Evolutionary conservation across 2,888 invertebrate genomes (phyloP).

Genomic region (Boloria selene): DNA sequence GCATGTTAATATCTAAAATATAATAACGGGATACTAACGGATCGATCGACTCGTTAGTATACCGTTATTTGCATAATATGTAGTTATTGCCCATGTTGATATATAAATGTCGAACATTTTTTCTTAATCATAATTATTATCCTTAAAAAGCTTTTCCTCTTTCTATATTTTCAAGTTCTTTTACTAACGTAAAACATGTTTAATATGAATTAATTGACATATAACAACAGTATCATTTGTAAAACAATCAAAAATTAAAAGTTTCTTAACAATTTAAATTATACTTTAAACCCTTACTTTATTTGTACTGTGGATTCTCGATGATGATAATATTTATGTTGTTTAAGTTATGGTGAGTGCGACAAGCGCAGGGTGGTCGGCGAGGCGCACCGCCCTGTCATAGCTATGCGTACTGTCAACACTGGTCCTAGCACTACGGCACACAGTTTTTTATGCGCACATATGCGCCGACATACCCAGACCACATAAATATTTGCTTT

Average conservation of each 20-base stretch:
- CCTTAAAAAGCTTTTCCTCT: too few relatives aligned
- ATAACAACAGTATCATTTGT: too few relatives aligned
- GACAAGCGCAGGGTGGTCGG: conserved; percentile 63
- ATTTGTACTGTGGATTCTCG: conserved; percentile 33
- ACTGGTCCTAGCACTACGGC: conserved; percentile 63
- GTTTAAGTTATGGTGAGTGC: conserved; percentile 43
- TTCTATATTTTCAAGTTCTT: too few relatives aligned
- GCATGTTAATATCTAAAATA: too few relatives aligned
- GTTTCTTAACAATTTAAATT: conserved; percentile 6
- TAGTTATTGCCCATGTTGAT: too few relatives aligned
- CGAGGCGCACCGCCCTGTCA: conserved; percentile 57
- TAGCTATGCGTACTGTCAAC: conserved; percentile 80
- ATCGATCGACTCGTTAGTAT: too few relatives aligned
- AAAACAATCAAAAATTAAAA: not conserved
- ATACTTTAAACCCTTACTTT: conserved; percentile 15
- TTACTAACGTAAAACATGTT: too few relatives aligned
- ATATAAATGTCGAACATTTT: too few relatives aligned
- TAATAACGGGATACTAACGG: too few relatives aligned
- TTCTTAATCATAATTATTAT: too few relatives aligned
- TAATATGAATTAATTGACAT: too few relatives aligned
- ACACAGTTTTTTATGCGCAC: conserved; percentile 73
- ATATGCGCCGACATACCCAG: conserved; percentile 59
- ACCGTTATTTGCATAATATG: too few relatives aligned
- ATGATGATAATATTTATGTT: conserved; percentile 44
- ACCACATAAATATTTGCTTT: conserved; percentile 78